Percentiles rank a stretch among this genome's conserved stretches.
phyloP scores from a whole-genome alignment of 2,113 vertebrate species.

The Phylloscopus trochiloides region DNA sequence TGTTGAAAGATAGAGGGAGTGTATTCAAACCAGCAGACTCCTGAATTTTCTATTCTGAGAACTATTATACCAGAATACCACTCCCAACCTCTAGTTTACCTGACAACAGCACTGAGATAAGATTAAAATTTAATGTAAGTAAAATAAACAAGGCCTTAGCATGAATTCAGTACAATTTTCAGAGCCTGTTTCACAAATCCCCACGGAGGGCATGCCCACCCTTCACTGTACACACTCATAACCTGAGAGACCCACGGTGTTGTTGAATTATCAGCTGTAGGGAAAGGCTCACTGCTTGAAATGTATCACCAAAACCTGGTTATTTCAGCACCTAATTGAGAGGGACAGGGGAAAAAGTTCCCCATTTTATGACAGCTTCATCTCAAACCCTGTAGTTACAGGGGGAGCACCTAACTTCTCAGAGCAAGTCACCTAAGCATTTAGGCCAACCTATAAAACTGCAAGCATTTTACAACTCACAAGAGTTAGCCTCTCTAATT shows the following conservation, averaged over 20 bases:
- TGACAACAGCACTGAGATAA: not conserved
- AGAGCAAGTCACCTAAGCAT: not conserved
- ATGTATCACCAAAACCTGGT: not conserved
- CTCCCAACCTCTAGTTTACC: not conserved
- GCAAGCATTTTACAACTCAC: not conserved
- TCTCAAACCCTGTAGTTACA: not conserved
- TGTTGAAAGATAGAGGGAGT: slow-evolving; percentile 54
- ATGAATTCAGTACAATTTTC: rapidly evolving
- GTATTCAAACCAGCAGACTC: slow-evolving; percentile 24
- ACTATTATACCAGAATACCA: not conserved
- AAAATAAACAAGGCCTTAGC: not conserved
- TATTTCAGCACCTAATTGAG: not conserved
- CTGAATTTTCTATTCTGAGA: not conserved
- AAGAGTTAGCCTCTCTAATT: not conserved
- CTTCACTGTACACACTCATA: rapidly evolving
- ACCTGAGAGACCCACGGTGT: not conserved
- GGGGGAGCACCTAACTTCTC: not conserved
- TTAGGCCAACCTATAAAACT: not conserved
- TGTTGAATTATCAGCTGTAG: not conserved
- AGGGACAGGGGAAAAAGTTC: not conserved
- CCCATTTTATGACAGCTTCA: not conserved
- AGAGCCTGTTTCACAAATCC: not conserved
- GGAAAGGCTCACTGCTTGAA: not conserved
- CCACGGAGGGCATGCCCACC: rapidly evolving
- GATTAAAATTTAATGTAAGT: not conserved